Percentiles rank a stretch among this genome's conserved stretches.
Evolutionary conservation across 2,113 vertebrate species (phyloP).

Genomic region (Coturnix japonica): DNA sequence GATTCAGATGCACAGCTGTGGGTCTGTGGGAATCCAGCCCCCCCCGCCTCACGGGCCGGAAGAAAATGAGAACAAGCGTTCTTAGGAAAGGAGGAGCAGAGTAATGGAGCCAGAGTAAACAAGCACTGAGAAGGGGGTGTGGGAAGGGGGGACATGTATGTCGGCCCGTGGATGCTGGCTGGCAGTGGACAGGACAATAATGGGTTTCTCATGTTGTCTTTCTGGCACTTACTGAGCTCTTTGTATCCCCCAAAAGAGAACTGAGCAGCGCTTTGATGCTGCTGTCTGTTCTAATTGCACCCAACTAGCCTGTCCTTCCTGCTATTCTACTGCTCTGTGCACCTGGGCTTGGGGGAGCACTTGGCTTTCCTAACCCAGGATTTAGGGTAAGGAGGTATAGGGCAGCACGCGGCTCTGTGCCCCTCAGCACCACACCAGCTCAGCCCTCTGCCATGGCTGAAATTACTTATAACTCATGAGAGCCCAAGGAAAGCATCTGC

Average conservation of each 20-base stretch:
- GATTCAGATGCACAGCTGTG: slow-evolving; percentile 65
- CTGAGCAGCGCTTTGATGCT: fast-evolving
- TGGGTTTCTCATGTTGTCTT: not conserved
- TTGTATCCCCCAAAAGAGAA: not conserved
- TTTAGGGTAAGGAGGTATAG: not conserved
- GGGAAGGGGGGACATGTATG: slow-evolving; percentile 3
- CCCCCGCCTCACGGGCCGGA: slow-evolving; percentile 58
- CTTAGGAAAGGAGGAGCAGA: slow-evolving; percentile 57
- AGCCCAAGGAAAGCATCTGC: not conserved
- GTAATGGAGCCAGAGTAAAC: slow-evolving; percentile 62
- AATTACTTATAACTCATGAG: not conserved
- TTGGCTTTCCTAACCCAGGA: not conserved
- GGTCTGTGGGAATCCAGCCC: slow-evolving; percentile 62
- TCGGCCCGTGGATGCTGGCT: not conserved
- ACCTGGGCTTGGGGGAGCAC: not conserved
- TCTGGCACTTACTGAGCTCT: not conserved
- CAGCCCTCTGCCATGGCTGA: fast-evolving
- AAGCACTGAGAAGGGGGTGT: slow-evolving; percentile 26
- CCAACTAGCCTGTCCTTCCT: not conserved
- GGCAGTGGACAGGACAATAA: not conserved
- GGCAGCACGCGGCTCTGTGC: not conserved
- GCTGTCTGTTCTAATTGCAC: not conserved
- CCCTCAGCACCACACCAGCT: not conserved
- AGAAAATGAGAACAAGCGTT: slow-evolving; percentile 55
- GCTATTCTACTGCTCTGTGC: not conserved